phyloP scores from a whole-genome alignment of 2,797 vertebrate genomes.

The Aviceda cuculoides region DNA sequence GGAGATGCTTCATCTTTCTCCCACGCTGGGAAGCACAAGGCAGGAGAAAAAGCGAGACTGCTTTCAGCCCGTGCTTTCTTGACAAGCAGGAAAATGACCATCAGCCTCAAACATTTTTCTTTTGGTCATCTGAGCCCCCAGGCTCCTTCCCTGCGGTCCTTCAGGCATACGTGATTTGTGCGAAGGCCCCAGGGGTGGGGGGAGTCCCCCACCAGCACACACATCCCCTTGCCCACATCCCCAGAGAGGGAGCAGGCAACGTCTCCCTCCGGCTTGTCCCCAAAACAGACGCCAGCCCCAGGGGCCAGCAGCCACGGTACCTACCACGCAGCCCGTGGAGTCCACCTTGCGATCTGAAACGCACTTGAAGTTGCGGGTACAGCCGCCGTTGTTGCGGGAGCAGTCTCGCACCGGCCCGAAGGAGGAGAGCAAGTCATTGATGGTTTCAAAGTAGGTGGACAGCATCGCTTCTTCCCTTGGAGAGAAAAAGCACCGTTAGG shows the following conservation, averaged over 20 bases:
- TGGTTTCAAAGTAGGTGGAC: conserved; percentile 96
- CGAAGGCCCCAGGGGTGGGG: background rate
- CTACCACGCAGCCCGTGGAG: conserved; percentile 94
- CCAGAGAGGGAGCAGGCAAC: rapidly evolving
- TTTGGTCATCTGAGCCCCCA: background rate
- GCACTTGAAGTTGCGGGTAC: conserved; percentile 96
- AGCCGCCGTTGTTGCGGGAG: conserved; percentile 93
- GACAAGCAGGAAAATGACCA: background rate
- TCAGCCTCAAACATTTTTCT: background rate
- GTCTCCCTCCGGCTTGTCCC: background rate
- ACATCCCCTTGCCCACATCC: background rate
- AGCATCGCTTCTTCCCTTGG: conserved; percentile 95
- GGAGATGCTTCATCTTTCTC: background rate
- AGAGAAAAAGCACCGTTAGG: conserved; percentile 67
- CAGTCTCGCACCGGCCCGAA: conserved; percentile 96
- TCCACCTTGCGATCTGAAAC: conserved; percentile 92
- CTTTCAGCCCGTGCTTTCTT: background rate
- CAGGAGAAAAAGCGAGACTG: background rate
- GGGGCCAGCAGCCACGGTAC: background rate
- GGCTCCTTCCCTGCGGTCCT: background rate
- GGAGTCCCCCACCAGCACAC: background rate
- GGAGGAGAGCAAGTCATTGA: conserved; percentile 93
- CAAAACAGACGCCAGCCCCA: rapidly evolving
- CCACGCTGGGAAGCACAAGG: background rate
- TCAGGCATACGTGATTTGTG: rapidly evolving